A percentile compares a stretch with the other conserved stretches of the same genome.
Evolutionary conservation across 2,797 vertebrate species (phyloP).

Genomic region (Eremophila alpestris): DNA sequence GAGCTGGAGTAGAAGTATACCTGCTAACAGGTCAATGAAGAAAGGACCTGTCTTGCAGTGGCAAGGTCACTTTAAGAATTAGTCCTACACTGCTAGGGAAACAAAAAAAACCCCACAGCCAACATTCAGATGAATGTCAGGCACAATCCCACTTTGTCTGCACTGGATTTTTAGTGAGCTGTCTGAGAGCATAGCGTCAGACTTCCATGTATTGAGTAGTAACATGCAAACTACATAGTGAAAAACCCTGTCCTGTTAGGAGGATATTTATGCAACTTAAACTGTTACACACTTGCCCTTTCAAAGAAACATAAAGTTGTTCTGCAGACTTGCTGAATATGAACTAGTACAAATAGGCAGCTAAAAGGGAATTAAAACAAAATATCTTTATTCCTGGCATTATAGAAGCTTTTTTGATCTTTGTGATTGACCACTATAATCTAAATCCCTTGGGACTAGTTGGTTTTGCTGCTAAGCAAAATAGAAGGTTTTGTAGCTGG

Average conservation of each 20-base stretch:
- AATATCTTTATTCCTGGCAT: background rate
- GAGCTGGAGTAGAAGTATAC: background rate
- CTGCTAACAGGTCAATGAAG: background rate
- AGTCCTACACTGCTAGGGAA: background rate
- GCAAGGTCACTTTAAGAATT: background rate
- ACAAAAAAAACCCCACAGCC: background rate
- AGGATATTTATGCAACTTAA: background rate
- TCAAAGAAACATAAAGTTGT: background rate
- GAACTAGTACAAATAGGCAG: background rate
- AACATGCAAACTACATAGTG: background rate
- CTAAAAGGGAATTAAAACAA: background rate
- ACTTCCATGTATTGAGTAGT: background rate
- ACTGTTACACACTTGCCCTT: background rate
- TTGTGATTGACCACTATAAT: background rate
- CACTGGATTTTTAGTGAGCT: background rate
- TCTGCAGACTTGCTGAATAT: background rate
- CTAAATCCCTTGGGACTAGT: constrained; percentile 20
- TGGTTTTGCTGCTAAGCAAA: constrained; percentile 38
- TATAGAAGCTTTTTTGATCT: background rate
- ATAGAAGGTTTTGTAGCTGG: background rate
- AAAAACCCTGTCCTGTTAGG: background rate
- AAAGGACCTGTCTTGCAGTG: background rate
- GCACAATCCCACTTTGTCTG: background rate
- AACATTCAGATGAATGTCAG: background rate
- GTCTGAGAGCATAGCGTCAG: background rate